phyloP scores from a whole-genome alignment of 2,888 invertebrate species.

The Arge pagana region DNA sequence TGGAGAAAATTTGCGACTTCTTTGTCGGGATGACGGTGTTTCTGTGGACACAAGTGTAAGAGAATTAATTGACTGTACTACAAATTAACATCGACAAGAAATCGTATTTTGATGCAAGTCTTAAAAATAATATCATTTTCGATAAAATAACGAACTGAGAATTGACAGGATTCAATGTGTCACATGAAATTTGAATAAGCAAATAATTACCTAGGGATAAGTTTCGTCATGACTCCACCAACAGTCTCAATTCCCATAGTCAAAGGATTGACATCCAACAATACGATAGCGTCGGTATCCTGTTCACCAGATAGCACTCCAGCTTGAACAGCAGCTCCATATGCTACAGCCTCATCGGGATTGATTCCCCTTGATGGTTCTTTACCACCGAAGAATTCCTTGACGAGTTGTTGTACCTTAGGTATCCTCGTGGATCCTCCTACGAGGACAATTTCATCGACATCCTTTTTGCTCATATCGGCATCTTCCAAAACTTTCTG shows the following conservation, averaged over 20 bases:
- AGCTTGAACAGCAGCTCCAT: slow-evolving; percentile 98
- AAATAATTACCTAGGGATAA: slow-evolving; percentile 73
- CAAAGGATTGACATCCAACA: slow-evolving; percentile 97
- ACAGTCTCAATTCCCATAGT: slow-evolving; percentile 99
- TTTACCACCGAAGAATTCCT: slow-evolving; percentile 96
- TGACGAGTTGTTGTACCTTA: slow-evolving; percentile 91
- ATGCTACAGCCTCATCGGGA: slow-evolving; percentile 98
- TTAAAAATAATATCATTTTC: too few relatives aligned
- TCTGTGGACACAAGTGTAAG: slow-evolving; percentile 58
- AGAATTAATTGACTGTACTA: too few relatives aligned
- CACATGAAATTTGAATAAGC: too few relatives aligned
- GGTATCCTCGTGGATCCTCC: slow-evolving; percentile 99
- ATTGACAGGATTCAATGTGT: too few relatives aligned
- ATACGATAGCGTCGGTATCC: slow-evolving; percentile 93
- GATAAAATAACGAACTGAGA: too few relatives aligned
- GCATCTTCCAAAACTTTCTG: slow-evolving; percentile 93
- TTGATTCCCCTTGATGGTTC: slow-evolving; percentile 98
- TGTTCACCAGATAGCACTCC: slow-evolving; percentile 97
- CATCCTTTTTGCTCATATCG: slow-evolving; percentile 98
- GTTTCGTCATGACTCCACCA: slow-evolving; percentile 99
- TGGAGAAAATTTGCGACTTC: slow-evolving; percentile 99
- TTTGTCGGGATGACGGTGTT: slow-evolving; percentile 99
- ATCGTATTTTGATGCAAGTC: too few relatives aligned
- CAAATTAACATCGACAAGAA: too few relatives aligned
- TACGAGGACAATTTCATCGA: slow-evolving; percentile 98